Conservation (phyloP, 2,888 invertebrate genomes). For the Drosophila percnosoma region DNA sequence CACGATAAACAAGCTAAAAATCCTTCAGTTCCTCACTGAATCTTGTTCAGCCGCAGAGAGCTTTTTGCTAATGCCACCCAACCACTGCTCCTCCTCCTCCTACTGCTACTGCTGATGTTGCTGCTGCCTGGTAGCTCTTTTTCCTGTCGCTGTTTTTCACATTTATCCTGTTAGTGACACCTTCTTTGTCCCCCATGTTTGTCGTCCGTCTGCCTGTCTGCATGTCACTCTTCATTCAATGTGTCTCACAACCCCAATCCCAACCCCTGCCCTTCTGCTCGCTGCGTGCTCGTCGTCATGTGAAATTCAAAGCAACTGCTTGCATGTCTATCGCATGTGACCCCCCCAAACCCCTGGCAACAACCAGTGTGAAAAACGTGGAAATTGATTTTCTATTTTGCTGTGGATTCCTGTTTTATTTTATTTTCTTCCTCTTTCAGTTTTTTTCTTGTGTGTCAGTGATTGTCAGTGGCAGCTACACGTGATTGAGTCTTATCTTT, state of each 20-base stretch:
- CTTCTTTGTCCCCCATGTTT: constrained; percentile 74
- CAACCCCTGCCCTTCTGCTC: not conserved
- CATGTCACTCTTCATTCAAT: constrained; percentile 76
- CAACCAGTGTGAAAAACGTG: constrained; percentile 62
- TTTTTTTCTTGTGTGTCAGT: constrained; percentile 29
- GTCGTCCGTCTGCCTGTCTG: constrained; percentile 6
- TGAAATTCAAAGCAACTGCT: constrained; percentile 79
- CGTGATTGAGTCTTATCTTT: constrained; percentile 80
- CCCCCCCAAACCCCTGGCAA: constrained; percentile 4
- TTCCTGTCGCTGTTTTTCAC: constrained; percentile 78
- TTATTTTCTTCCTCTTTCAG: constrained; percentile 17
- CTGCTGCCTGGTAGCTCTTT: constrained; percentile 68
- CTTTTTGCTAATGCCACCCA: constrained; percentile 39
- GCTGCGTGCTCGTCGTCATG: constrained; percentile 52
- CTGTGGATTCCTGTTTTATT: constrained; percentile 35
- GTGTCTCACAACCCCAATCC: not conserved
- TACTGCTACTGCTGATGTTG: not conserved
- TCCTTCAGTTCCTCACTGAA: constrained; percentile 22
- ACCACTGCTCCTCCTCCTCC: not conserved
- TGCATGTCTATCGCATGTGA: constrained; percentile 55
- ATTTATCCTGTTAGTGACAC: constrained; percentile 80
- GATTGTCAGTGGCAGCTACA: constrained; percentile 73
- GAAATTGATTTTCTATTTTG: constrained; percentile 79
- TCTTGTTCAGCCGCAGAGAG: constrained; percentile 21
- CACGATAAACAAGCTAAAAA: constrained; percentile 75